Percentiles rank a stretch among this genome's conserved stretches.
phyloP scores from a whole-genome alignment of 2,888 invertebrate genomes.

The Lasioglossum marginatum region DNA sequence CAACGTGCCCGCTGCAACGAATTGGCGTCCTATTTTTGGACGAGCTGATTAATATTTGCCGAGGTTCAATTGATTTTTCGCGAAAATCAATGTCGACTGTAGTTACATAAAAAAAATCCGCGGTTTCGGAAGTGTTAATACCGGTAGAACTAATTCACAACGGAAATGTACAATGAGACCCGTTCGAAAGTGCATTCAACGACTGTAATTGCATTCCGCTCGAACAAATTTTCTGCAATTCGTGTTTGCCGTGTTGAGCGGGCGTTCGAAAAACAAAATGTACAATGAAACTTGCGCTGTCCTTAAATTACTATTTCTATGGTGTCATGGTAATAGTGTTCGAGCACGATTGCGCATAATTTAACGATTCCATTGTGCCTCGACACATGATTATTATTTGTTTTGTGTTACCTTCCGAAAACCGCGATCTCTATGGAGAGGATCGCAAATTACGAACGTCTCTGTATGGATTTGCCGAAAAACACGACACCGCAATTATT shows the following conservation, averaged over 20 bases:
- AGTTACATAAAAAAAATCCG: not conserved
- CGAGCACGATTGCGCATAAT: not conserved
- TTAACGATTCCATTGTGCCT: not conserved
- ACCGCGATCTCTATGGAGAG: not conserved
- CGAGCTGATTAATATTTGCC: not conserved
- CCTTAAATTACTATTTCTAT: not conserved
- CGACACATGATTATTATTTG: not conserved
- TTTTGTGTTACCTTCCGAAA: not conserved
- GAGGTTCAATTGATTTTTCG: not conserved
- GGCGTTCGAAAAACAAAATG: not conserved
- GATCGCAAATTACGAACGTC: not conserved
- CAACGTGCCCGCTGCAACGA: not conserved
- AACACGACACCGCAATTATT: not conserved
- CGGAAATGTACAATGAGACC: not conserved
- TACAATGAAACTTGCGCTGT: not conserved
- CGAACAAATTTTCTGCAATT: not conserved
- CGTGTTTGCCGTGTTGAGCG: not conserved
- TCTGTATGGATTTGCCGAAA: not conserved
- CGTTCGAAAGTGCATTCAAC: not conserved
- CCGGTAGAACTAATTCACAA: not conserved
- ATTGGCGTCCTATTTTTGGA: not conserved
- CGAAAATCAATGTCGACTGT: not conserved
- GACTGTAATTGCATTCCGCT: not conserved
- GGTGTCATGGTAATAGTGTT: not conserved
- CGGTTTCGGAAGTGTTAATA: not conserved